Evolutionary conservation across 2,113 vertebrate species (phyloP).

Genomic region (Procavia capensis): DNA sequence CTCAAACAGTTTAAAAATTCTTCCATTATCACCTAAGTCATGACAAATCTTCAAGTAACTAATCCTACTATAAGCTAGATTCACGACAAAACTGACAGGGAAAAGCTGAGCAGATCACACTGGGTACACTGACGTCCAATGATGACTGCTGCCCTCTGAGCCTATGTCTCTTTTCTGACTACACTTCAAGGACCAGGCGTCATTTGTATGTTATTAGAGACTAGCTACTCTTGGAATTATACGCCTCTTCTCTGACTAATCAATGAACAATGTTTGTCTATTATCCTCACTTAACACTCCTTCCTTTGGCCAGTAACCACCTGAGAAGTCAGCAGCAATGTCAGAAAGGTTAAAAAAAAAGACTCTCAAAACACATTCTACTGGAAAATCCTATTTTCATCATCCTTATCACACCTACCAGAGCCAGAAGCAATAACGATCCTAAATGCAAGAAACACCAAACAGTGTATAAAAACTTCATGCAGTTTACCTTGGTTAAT

Average conservation of each 20-base stretch:
- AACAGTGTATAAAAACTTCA: background rate
- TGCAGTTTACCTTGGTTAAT: background rate
- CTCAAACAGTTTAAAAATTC: slow-evolving; percentile 9
- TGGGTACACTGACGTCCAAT: background rate
- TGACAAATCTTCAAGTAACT: background rate
- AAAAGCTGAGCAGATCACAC: background rate
- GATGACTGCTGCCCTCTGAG: background rate
- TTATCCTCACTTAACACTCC: background rate
- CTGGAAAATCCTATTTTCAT: background rate
- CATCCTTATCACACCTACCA: background rate
- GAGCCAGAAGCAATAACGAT: background rate
- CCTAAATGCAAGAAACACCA: background rate
- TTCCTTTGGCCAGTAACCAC: slow-evolving; percentile 21
- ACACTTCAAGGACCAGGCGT: background rate
- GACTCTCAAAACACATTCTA: background rate
- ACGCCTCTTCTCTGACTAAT: background rate
- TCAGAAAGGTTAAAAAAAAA: background rate
- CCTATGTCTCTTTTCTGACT: background rate
- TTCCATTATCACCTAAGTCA: background rate
- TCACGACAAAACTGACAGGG: background rate
- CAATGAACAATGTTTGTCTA: slow-evolving; percentile 6
- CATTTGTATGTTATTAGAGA: background rate
- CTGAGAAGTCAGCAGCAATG: background rate
- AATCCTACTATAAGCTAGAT: background rate
- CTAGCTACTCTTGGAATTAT: background rate